phyloP scores from a whole-genome alignment of 2,888 invertebrate genomes.

The Globia sparganii region DNA sequence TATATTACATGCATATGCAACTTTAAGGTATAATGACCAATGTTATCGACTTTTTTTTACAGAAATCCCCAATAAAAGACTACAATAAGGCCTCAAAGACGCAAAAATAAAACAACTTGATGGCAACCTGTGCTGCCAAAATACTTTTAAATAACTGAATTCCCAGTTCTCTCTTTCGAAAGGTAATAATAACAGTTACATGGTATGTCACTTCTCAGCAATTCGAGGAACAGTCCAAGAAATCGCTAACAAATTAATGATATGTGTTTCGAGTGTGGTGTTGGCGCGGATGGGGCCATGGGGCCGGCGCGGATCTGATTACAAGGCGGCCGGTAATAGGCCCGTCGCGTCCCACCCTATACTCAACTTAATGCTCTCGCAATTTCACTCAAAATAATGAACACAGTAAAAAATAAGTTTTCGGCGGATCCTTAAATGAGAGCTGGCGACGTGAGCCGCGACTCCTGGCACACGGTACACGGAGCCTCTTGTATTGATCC shows the following conservation, averaged over 20 bases:
- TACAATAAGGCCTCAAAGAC: slow-evolving; percentile 5
- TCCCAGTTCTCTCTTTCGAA: slow-evolving; percentile 39
- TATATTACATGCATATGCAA: slow-evolving; percentile 50
- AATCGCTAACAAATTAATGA: slow-evolving; percentile 87
- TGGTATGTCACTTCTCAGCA: slow-evolving; percentile 67
- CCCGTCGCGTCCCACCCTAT: slow-evolving; percentile 88
- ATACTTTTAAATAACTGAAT: slow-evolving; percentile 36
- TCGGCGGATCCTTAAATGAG: slow-evolving; percentile 82
- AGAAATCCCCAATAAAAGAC: slow-evolving; percentile 24
- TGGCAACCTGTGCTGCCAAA: slow-evolving; percentile 25
- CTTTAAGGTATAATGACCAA: slow-evolving; percentile 43
- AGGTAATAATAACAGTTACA: slow-evolving; percentile 60
- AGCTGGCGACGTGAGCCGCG: slow-evolving; percentile 80
- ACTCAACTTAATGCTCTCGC: slow-evolving; percentile 90
- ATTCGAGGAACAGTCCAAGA: slow-evolving; percentile 73
- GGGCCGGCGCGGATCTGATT: slow-evolving; percentile 84
- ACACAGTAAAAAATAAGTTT: slow-evolving; percentile 87
- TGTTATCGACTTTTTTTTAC: slow-evolving; percentile 47
- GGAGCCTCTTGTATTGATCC: slow-evolving; percentile 76
- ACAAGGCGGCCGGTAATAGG: slow-evolving; percentile 87
- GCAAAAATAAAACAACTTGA: slow-evolving; percentile 21
- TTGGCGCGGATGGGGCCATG: slow-evolving; percentile 76
- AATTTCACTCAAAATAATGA: slow-evolving; percentile 90
- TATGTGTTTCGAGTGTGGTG: slow-evolving; percentile 75
- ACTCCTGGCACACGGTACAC: slow-evolving; percentile 63